Evolutionary conservation across 2,797 vertebrate genomes (phyloP), one percentile per base, ranked within the genome.

Genomic region (Tarsius wallacei): DNA sequence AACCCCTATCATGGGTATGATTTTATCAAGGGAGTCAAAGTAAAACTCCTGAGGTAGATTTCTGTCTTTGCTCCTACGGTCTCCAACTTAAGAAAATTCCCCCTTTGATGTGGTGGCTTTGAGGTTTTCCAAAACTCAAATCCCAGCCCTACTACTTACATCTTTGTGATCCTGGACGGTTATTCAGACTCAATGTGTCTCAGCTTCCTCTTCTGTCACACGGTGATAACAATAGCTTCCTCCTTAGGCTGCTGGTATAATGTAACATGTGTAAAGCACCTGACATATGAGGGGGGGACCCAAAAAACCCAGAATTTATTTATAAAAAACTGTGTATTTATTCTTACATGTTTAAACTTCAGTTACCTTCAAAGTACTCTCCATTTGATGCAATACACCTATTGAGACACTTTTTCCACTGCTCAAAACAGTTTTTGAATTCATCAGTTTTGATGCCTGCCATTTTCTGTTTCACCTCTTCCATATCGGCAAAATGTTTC

Each of bases 1-100:
- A 86, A 22, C 80, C n/a, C 55, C 64, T 28, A 47, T 73, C 51
- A 17, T 53, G 2, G 2, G 19, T 61, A 63, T 19, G 68, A 15
- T 78, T 91, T 71, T 63, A 91, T 47, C 31, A 55, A 71, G 82
- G 57, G 14, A 85, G 66, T 71, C n/a, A 55, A 96, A 53, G 71
- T 81, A 64, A 84, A 95, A 81, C 2, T 82, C 78, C 28, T 31
- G 5, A 84, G 42, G 28, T 53, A 57, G 42, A 61, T 53, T 76
- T 74, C n/a, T 64, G 8, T 66, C 57, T 82, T 78, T n/a, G 10
- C 31, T 26, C 53, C 64, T 63, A 70, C 70, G 51, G 14, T 55
- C 53, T 70, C 73, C 47, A 36, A 28, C 6, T 59, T 36, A 47
- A 51, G 21, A 84, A 78, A 74, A 87, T 17, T 59, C 9, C 55